Conservation (phyloP, 2,888 invertebrate species). For the Teleiodes luculella region DNA sequence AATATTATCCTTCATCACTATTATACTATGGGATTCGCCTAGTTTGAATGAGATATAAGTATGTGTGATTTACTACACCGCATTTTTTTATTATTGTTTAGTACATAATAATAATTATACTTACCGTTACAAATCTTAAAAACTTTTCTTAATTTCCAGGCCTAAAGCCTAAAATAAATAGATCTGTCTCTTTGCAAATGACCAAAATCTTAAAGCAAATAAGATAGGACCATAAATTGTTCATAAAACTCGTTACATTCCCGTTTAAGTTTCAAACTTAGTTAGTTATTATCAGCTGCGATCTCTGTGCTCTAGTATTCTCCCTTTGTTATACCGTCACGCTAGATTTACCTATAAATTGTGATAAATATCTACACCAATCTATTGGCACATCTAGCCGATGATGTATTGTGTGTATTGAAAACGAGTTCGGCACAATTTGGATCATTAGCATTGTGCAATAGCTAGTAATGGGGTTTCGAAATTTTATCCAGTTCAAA, state of each 20-base stretch:
- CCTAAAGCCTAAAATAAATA: too few species aligned
- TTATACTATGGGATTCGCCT: too few species aligned
- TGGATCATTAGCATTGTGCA: constrained; percentile 11
- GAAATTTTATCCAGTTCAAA: constrained; percentile 3
- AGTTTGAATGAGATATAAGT: too few species aligned
- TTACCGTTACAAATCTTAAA: too few species aligned
- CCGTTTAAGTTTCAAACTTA: neutral
- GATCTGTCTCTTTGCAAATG: too few species aligned
- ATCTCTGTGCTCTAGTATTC: constrained; percentile 35
- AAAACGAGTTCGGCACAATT: constrained; percentile 11
- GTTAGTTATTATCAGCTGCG: constrained; percentile 24
- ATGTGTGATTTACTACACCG: too few species aligned
- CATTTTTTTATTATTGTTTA: too few species aligned
- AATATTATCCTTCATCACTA: too few species aligned
- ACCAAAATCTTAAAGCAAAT: too few species aligned
- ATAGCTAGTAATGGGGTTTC: constrained; percentile 1
- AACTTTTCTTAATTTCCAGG: too few species aligned
- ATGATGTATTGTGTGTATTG: constrained; percentile 16
- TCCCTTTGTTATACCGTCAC: constrained; percentile 45
- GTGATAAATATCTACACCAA: constrained; percentile 45
- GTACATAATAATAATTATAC: too few species aligned
- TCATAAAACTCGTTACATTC: neutral
- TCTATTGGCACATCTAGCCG: neutral
- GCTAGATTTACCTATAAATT: constrained; percentile 55
- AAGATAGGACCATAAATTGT: too few species aligned